Conservation (phyloP, 2,797 vertebrate species). For the Sorex maritimensis region DNA sequence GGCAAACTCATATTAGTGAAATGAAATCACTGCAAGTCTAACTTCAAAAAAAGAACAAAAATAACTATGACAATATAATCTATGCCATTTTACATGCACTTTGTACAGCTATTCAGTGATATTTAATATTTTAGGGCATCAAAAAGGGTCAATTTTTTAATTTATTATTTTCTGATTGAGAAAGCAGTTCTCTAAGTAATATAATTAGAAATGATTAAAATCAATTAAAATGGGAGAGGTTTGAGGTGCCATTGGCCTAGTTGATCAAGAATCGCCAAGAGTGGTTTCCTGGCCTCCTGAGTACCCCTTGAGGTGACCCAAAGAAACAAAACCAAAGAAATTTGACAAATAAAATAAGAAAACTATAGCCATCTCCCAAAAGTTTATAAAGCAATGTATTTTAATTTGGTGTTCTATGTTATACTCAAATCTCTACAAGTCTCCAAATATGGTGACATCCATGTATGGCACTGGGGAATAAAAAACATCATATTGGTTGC, state of each 20-base stretch:
- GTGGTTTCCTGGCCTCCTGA: no score
- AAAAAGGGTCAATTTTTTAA: constrained; percentile 17
- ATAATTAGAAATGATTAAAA: neutral
- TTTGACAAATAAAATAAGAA: constrained; percentile 54
- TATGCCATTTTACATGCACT: neutral
- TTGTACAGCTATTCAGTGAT: neutral
- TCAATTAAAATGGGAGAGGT: constrained; percentile 32
- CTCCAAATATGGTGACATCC: neutral
- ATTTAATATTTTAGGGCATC: neutral
- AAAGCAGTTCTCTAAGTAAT: constrained; percentile 25
- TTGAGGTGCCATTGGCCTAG: no score
- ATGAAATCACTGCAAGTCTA: constrained; percentile 23
- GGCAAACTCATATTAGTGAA: neutral
- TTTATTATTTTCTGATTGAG: constrained; percentile 36
- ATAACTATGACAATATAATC: neutral
- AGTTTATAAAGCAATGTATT: neutral
- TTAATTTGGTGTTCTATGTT: neutral
- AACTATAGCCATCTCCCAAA: constrained; percentile 37
- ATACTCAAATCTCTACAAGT: neutral
- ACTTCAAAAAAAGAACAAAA: constrained; percentile 7
- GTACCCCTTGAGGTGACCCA: no score
- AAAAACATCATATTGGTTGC: neutral
- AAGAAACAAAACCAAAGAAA: no score
- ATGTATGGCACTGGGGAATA: neutral
- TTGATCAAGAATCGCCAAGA: no score